Base-by-base conservation (phyloP, 2,797 vertebrate genomes). In the Tinamus major region DNA sequence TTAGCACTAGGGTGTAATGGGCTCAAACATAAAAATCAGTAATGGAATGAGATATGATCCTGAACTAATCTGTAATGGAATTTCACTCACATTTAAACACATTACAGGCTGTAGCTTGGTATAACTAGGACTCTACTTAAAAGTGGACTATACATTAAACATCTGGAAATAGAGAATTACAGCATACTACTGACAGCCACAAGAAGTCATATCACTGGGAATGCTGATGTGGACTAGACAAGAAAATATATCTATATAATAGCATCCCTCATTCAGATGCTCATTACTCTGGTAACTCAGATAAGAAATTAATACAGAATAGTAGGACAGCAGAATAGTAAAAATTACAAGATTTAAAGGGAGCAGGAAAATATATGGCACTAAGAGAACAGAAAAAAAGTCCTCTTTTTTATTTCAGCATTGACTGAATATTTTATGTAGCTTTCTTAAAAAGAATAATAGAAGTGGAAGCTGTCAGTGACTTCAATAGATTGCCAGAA, bases 61-160 rank as follows among this genome's bases (percentile, higher is more conserved):
- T 74, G 56, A 91, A 37, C 64, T 93, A 44, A 90, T 70, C 41
- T 79, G 24, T 75, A 78, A 89, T 12, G 80, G 80, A 92, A 89
- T 84, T 84, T 81, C 35, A 77, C 39, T 65, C 33, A 23, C 46
- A 51, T 81, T 89, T 53, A 16, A 58, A 83, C 71, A 46, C 31
- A 55, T 88, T 48, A 84, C 27, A 72, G 76, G 65, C 31, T 72
- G 37, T 33, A 70, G 9, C 55, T 89, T 0, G 0, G 41, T 41
- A 70, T 24, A 79, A 55, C 37, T 2, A 70, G 20, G 39, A 24
- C 16, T 82, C 55, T 33, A 15, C 37, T 68, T 83, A 56, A 64
- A 91, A 83, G 21, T 23, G 18, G 14, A 58, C 33, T 12, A 76
- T 6, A 8, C 37, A n/a, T 90, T 75, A 84, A 93, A 76, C 39